Evolutionary conservation across 2,888 invertebrate species (phyloP).

Genomic region (Gymnoscelis rufifasciata): DNA sequence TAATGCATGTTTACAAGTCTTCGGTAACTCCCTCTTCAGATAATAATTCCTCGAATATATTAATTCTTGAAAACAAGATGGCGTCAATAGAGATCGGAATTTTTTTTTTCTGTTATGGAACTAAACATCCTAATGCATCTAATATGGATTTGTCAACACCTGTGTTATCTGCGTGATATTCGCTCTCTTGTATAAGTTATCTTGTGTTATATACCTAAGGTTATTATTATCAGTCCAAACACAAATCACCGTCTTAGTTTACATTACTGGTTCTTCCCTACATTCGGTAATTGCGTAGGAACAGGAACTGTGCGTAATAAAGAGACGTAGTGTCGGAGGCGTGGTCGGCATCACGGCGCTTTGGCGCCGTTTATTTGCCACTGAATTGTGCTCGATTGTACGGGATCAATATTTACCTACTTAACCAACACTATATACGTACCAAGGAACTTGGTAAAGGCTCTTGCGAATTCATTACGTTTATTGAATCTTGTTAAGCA

Average conservation of each 20-base stretch:
- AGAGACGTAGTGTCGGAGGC: conserved; percentile 57
- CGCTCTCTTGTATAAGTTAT: conserved; percentile 1
- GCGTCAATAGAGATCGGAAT: too few relatives aligned
- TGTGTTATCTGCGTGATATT: neutral
- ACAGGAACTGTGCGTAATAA: conserved; percentile 40
- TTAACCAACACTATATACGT: conserved; percentile 31
- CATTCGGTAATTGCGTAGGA: conserved; percentile 43
- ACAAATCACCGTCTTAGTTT: conserved; percentile 35
- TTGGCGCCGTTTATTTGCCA: conserved; percentile 60
- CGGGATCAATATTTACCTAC: conserved; percentile 32
- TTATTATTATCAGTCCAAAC: neutral
- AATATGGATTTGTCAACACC: conserved; percentile 1
- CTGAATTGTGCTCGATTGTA: conserved; percentile 53
- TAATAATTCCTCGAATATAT: too few relatives aligned
- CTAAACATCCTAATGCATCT: too few relatives aligned
- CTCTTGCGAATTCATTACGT: conserved; percentile 6
- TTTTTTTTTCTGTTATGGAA: too few relatives aligned
- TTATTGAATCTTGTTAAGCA: too few relatives aligned
- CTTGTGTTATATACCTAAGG: neutral
- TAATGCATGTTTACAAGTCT: too few relatives aligned
- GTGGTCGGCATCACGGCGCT: conserved; percentile 68
- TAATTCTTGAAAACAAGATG: too few relatives aligned
- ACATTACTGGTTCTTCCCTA: conserved; percentile 38
- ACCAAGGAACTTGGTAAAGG: conserved; percentile 26
- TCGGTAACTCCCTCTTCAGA: too few relatives aligned